Percentiles rank a stretch among this genome's conserved stretches.
Evolutionary conservation across 2,888 invertebrate genomes (phyloP).

Genomic region (Polia nebulosa): DNA sequence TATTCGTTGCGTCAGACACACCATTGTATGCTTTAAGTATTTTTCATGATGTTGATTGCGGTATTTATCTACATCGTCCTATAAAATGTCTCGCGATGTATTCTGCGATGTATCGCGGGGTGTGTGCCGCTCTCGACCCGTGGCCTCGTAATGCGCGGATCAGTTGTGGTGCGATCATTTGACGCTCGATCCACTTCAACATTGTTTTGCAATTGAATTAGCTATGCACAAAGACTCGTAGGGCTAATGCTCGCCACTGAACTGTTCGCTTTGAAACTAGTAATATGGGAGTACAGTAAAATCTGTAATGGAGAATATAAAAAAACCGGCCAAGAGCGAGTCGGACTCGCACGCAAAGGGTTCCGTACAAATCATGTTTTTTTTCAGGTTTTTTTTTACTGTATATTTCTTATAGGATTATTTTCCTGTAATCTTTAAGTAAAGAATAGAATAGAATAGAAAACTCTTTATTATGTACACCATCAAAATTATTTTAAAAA

Average conservation of each 20-base stretch:
- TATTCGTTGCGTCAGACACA: slow-evolving; percentile 9
- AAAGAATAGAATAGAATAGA: no score
- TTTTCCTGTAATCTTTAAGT: no score
- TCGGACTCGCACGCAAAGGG: no score
- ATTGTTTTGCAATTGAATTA: slow-evolving; percentile 52
- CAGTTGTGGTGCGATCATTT: slow-evolving; percentile 56
- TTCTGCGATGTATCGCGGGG: background rate
- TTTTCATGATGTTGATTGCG: slow-evolving; percentile 9
- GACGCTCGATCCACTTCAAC: slow-evolving; percentile 17
- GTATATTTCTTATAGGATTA: no score
- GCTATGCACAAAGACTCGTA: slow-evolving; percentile 15
- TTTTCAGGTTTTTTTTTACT: no score
- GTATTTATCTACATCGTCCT: background rate
- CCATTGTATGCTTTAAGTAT: background rate
- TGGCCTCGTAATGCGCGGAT: slow-evolving; percentile 41
- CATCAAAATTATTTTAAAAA: no score
- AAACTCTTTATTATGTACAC: no score
- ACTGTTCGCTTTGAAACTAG: slow-evolving; percentile 12
- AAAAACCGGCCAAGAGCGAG: no score
- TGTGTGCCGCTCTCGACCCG: background rate
- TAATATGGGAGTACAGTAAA: background rate
- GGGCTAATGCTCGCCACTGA: slow-evolving; percentile 1
- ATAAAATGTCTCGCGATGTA: background rate
- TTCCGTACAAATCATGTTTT: no score
- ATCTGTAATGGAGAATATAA: no score